Evolutionary conservation across 2,888 invertebrate genomes (phyloP), one percentile per base, ranked within the genome.

Genomic region (Acronicta alni): DNA sequence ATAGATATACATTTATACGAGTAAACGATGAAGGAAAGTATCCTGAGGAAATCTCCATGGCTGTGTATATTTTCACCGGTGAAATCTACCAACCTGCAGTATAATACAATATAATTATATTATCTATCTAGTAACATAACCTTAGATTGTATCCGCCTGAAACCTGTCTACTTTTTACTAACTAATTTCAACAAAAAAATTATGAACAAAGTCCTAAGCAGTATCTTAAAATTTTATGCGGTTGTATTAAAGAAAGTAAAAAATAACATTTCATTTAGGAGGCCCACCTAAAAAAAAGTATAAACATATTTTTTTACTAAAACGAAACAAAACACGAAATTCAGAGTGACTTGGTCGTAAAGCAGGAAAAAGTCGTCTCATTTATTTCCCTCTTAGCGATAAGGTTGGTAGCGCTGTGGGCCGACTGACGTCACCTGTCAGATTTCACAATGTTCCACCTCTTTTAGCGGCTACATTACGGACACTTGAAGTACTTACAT

Each of bases 351-450:
- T 86, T 71, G 76, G 77, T 83, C 82, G 80, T 83, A 84, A 85
- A 87, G 77, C 77, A 85, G 83, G 82, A 88, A 90, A 89, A 90
- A 87, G 83, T 87, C 83, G 79, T 85, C 84, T 85, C 87, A 88
- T 91, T 91, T 90, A 91, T 92, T 91, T 89, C 73, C 84, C 86
- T 87, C 81, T 87, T 83, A 83, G 85, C 87, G 91, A 91, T 91
- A 91, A 90, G 87, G 82, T 80, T 71, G 80, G 82, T 75, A 79
- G 75, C 80, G 88, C 89, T 90, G 90, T 89, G 82, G 81, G 73
- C 75, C 77, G 75, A 71, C 80, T 81, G 81, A 80, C 83, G 87
- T 88, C 89, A 89, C 83, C 89, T 90, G 91, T 90, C 90, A 89
- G 87, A 87, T 86, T 88, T 87, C 86, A 82, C 83, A 80, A 80